A percentile compares a stretch with the other conserved stretches of the same genome.
phyloP scores from a whole-genome alignment of 2,888 invertebrate genomes.

The Epinotia brunnichana region DNA sequence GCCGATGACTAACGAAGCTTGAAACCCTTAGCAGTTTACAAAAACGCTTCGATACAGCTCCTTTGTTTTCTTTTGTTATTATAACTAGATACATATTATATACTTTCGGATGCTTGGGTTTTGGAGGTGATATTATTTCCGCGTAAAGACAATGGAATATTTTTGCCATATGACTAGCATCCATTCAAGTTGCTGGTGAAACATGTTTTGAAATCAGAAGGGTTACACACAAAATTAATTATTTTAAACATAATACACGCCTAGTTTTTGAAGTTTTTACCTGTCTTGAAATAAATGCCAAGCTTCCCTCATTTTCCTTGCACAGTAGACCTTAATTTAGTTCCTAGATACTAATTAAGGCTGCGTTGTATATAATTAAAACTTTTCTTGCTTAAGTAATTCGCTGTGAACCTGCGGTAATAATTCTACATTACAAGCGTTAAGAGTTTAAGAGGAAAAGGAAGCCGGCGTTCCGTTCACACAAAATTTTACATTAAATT shows the following conservation, averaged over 20 bases:
- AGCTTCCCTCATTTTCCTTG: neutral
- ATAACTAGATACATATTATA: no score
- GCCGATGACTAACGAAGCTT: constrained; percentile 64
- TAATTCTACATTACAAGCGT: neutral
- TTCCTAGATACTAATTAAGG: constrained; percentile 12
- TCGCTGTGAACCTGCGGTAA: neutral
- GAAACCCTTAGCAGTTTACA: constrained; percentile 58
- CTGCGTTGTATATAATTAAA: constrained; percentile 11
- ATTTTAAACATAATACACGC: no score
- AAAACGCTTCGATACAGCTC: constrained; percentile 54
- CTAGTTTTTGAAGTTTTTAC: no score
- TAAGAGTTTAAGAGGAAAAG: no score
- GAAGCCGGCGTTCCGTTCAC: neutral
- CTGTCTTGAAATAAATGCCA: neutral
- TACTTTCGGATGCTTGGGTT: no score
- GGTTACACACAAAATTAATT: no score
- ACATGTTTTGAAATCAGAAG: no score
- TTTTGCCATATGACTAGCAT: no score
- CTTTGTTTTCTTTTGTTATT: constrained; percentile 1
- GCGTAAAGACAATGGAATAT: no score
- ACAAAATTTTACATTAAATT: neutral
- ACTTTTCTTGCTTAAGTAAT: constrained; percentile 17
- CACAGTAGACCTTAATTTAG: constrained; percentile 16
- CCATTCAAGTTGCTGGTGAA: no score
- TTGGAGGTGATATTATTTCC: no score